Percentiles rank a stretch among this genome's conserved stretches.
These are phyloP conservation scores for Nesidiocoris tenuis DNA, from an alignment of 2,888 invertebrate genomes.

Conservation along the genomic window DNA sequence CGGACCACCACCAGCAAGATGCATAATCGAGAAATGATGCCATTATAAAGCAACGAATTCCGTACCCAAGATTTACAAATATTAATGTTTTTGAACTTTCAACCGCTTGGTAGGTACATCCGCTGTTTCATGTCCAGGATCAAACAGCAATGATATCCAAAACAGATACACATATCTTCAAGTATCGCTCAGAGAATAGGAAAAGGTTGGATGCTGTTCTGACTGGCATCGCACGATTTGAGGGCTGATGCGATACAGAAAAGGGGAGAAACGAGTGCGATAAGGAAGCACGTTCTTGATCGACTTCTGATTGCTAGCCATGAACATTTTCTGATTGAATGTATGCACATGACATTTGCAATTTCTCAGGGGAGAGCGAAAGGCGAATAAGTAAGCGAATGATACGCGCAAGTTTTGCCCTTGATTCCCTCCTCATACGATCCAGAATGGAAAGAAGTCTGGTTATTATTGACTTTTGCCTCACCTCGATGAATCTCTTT, in stretches of 20 bases:
- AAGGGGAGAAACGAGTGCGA: constrained; percentile 18
- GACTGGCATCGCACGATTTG: neutral
- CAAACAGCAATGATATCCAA: neutral
- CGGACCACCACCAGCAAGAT: too few relatives aligned
- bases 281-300: constrained; percentile 38
- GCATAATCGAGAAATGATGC: too few relatives aligned
- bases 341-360: constrained; percentile 37
- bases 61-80: too few relatives aligned
- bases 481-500: neutral
- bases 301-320: constrained; percentile 33
- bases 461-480: constrained; percentile 29
- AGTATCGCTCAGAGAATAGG: neutral
- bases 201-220: neutral
- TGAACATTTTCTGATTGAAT: constrained; percentile 38
- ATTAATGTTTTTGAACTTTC: too few relatives aligned
- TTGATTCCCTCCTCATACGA: constrained; percentile 8
- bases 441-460: constrained; percentile 1
- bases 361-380: constrained; percentile 11
- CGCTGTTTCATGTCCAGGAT: neutral
- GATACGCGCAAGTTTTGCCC: neutral
- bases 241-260: constrained; percentile 18
- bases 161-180: neutral
- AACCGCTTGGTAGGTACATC: too few relatives aligned
- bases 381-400: neutral
- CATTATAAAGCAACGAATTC: too few relatives aligned